Evolutionary conservation across 92 coral and sea anemone species (phyloP), one percentile per base, ranked within the genome.

Genomic region (Epizoanthus illoricatus): DNA sequence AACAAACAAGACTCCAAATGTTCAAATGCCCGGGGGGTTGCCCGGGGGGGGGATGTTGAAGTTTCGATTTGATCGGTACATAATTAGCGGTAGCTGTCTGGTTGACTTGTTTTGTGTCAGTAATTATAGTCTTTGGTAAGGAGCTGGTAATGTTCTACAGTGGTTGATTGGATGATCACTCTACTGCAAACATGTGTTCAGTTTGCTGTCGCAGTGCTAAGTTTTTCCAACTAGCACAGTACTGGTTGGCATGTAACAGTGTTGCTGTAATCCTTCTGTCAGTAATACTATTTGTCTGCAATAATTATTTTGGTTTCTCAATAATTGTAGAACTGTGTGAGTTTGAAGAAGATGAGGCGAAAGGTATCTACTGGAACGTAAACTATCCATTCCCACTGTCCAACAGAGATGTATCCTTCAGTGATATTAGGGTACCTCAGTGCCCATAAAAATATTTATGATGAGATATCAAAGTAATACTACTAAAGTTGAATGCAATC

Each of bases 331-430:
- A 87, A 68, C 88, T 95, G 58, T 84, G 84, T 69, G 98, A 91
- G 90, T 91, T 92, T 81, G 92, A 91, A 52, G 94, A 91, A 80
- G 84, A 85, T 36, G 90, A 87, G 24, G 70, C 83, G 23, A 83
- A 88, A 78, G 94, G 92, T 5, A 88, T 95, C 40, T 95, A 95
- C 88, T 95, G 98, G 98, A 93, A 93, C 86, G 98, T 95, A 49
- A 95, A 89, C 69, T 95, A 87, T 70, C 98, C 98, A 78, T 95
- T 92, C 84, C 98, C 98, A 11, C 84, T 95, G 89, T 95, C 98
- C 70, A 95, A 93, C 80, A 90, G 98, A 84, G 98, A 95, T 86
- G 98, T 95, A 95, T 95, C 98, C 95, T 91, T 87, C 49, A 41
- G 12, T 7, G 18, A n/a, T n/a, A 41, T 68, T 52, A 16, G 73